Evolutionary conservation across 2,113 vertebrate species (phyloP).

Genomic region (Silurus glanis): DNA sequence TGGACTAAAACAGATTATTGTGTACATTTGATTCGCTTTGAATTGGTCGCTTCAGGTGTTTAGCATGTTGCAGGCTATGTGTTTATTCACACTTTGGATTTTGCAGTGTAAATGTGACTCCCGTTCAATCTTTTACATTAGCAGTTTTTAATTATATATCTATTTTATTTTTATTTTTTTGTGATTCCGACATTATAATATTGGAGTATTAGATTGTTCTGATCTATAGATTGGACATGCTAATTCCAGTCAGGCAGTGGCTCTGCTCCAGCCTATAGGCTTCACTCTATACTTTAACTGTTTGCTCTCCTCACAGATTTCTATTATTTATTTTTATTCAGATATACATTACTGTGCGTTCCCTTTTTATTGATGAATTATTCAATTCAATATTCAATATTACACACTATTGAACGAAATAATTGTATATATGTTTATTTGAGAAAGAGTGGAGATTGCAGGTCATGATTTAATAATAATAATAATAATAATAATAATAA

Average conservation of each 20-base stretch:
- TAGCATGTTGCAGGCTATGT: background rate
- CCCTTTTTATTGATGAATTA: background rate
- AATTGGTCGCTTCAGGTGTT: background rate
- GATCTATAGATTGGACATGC: background rate
- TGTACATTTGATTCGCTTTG: background rate
- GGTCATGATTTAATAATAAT: background rate
- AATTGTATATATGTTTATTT: background rate
- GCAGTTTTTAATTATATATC: background rate
- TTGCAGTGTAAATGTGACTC: background rate
- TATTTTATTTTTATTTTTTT: background rate
- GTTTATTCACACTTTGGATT: background rate
- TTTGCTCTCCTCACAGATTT: background rate
- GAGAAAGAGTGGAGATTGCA: background rate
- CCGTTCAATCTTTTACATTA: too few species aligned
- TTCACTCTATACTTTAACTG: slow-evolving; percentile 25
- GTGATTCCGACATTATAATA: background rate
- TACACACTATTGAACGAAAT: background rate
- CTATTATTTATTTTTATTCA: background rate
- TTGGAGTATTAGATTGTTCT: background rate
- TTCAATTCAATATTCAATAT: background rate
- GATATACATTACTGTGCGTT: background rate
- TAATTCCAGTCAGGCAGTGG: background rate
- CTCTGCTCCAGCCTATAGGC: slow-evolving; percentile 2
- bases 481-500: too few species aligned
- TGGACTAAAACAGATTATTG: background rate